Base-by-base conservation (phyloP, 2,113 vertebrate species). In the Sula dactylatra region DNA sequence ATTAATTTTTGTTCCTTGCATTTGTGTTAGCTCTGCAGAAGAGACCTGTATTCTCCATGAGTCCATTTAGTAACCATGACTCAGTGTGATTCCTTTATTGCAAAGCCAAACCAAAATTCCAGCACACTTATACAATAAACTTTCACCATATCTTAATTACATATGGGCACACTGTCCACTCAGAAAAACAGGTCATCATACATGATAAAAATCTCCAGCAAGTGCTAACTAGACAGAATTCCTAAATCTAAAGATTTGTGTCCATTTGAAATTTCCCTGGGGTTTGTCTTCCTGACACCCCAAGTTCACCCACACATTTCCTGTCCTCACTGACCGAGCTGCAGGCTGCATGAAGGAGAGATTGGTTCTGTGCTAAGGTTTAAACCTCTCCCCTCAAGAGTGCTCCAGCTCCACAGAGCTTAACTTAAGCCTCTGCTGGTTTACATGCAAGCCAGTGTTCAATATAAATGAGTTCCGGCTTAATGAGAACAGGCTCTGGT, bases 71-170 rank as follows among this genome's bases (percentile, higher is more conserved):
- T 61, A 93, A 72, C 86, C 31, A 2, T 95, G 95, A 97, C 88
- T 97, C 94, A 96, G 47, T 65, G 81, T 1, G 58, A 82, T 90
- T 79, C 81, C 80, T 94, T 82, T 94, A 91, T 91, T 95, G 80
- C 81, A 89, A 96, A 94, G 95, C 94, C 95, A 94, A 91, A 89
- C 78, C 93, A 94, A 88, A 93, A 97, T 97, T 97, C 96, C 96
- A 95, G 86, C 92, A 94, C 86, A 47, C 86, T 92, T 93, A 77
- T 82, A 94, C 89, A 96, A 96, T 96, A 93, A 97, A 97, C 94
- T 96, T 95, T 96, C 89, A 85, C 94, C 81, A 25, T 86, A 31
- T 76, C 61, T 91, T 95, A 85, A 97, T 94, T 95, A 86, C 2
- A 32, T 4, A 21, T 36, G 88, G 79, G 27, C 92, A 90, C 31